Conservation (phyloP, 1,140 invertebrate species). For the Theocolax elegans region DNA sequence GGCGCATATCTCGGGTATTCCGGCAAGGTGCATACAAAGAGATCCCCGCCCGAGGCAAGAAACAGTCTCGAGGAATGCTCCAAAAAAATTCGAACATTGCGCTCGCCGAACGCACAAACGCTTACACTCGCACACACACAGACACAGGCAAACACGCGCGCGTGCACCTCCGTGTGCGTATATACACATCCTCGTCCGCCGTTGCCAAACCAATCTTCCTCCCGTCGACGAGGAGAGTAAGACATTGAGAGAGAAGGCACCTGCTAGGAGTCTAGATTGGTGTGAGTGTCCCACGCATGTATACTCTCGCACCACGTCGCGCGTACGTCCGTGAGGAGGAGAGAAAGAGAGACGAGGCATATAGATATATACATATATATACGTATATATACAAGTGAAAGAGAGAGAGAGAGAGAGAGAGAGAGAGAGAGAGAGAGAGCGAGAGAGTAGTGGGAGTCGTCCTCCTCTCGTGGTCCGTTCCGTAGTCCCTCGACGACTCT, state of each 20-base stretch:
- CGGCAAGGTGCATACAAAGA: conserved; percentile 12
- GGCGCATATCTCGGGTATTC: background rate
- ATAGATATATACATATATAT: too few relatives aligned
- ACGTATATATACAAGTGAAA: conserved; percentile 44
- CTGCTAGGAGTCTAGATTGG: conserved; percentile 44
- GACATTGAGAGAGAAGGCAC: conserved; percentile 49
- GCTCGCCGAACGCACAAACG: background rate
- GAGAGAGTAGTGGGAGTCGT: conserved; percentile 63
- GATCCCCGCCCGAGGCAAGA: conserved; percentile 17
- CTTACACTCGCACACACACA: background rate
- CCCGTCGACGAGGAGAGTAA: background rate
- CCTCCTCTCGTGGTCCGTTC: conserved; percentile 1
- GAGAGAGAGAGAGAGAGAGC: conserved; percentile 39
- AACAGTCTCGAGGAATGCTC: conserved; percentile 30
- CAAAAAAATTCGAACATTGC: conserved; percentile 28
- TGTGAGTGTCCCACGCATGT: background rate
- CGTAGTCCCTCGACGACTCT: conserved; percentile 59
- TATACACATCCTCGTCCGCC: background rate
- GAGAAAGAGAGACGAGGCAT: background rate
- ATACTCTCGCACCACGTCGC: background rate
- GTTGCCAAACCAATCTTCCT: too few relatives aligned
- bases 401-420: background rate
- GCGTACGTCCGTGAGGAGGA: conserved; percentile 1
- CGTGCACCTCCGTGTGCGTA: background rate
- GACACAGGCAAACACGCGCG: background rate